Percentiles rank a stretch among this genome's conserved stretches.
phyloP scores from a whole-genome alignment of 2,113 vertebrate genomes.

The Fulica atra region DNA sequence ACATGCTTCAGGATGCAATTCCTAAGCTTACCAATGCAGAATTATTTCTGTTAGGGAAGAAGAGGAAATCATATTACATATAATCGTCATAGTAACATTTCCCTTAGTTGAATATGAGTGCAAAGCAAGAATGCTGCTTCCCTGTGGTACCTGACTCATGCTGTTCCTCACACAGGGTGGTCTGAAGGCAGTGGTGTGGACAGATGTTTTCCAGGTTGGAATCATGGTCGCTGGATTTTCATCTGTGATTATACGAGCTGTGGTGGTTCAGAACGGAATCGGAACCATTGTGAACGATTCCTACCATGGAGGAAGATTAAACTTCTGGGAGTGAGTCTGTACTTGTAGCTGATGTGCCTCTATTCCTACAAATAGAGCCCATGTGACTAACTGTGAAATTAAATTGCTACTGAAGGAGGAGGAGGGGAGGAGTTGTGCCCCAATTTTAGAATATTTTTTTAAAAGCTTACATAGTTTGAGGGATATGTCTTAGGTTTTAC shows the following conservation, averaged over 20 bases:
- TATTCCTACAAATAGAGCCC: neutral
- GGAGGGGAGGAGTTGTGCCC: neutral
- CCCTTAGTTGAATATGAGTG: neutral
- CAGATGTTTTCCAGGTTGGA: conserved; percentile 89
- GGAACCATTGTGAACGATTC: conserved; percentile 79
- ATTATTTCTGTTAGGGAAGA: neutral
- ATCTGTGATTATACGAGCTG: conserved; percentile 82
- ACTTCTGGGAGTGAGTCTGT: conserved; percentile 88
- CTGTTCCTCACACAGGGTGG: conserved; percentile 80
- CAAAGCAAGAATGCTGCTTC: neutral
- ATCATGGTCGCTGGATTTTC: conserved; percentile 89
- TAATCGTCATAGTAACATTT: neutral
- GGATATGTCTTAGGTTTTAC: neutral
- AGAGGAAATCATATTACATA: fast-evolving
- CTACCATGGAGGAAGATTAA: conserved; percentile 83
- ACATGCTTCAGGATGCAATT: neutral
- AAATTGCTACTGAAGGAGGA: neutral
- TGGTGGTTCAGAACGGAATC: conserved; percentile 80
- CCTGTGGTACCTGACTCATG: neutral
- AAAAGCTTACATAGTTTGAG: neutral
- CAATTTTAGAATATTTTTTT: neutral
- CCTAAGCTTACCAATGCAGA: neutral
- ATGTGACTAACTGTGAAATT: neutral
- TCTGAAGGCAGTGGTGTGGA: conserved; percentile 93
- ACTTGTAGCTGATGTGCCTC: neutral